Base-by-base conservation (phyloP, 2,888 invertebrate species). In the Drepanosiphum platanoidis region DNA sequence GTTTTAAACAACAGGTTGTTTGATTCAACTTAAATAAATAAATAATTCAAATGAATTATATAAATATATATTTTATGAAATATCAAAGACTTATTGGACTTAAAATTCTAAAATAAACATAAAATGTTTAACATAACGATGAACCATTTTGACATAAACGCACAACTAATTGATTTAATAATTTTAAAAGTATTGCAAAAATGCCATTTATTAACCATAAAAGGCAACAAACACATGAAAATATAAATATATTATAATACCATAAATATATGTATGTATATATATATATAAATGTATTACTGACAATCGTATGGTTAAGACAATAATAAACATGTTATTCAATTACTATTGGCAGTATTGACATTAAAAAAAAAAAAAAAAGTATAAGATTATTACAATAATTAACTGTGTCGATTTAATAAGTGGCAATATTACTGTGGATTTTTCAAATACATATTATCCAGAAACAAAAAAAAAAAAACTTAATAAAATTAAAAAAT, bases 161-260 rank as follows among this genome's bases (percentile, higher is more conserved):
- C 32, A 66, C 66, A 70, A 80, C 36, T 80, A 61, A 83, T 46
- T 42, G 30, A 61, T 70, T 30, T 80, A 34, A 68, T 80, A 58
- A 34, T 71, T n/a, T 61, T 4, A 66, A 70, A 66, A 77, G 77
- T 58, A 84, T 77, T 68, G 84, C 75, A 68, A 77, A 70, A 52
- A 77, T 77, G 58, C 39, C 36, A 77, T 84, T 84, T 77, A 77
- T 77, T 77, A 4, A 75, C 22, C 74, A 75, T 68, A 77, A 84
- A 66, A 77, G 52, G 77, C 84, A 13, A 77, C 84, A 84, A 84
- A 84, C 58, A 15, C 46, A 77, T 84, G 68, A 77, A 77, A 75
- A 68, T 84, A 84, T 52, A 68, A 58, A 71, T 71, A 72, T 71
- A 71, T 72, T 66, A 75, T 74, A 75, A 72, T 61, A 36, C 61